phyloP scores from a whole-genome alignment of 2,113 vertebrate species.

The Siniperca chuatsi region DNA sequence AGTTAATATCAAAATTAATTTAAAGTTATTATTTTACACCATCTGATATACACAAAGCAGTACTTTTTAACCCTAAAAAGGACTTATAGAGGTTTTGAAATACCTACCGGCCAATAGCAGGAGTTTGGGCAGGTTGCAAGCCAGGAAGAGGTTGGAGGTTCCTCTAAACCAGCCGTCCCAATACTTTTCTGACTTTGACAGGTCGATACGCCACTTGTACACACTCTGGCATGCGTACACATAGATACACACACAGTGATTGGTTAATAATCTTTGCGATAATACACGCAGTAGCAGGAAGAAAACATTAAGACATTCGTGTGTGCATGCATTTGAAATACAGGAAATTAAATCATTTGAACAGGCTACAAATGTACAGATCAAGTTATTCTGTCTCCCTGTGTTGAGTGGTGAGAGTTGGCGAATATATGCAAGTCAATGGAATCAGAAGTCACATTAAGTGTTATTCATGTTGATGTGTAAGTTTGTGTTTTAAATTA shows the following conservation, averaged over 20 bases:
- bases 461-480: neutral
- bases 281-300: neutral
- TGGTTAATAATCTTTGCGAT: neutral
- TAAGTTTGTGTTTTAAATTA: neutral
- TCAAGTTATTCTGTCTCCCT: neutral
- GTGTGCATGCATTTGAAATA: neutral
- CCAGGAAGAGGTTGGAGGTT: constrained; percentile 82
- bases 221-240: constrained; percentile 38
- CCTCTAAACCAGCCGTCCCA: constrained; percentile 86
- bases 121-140: constrained; percentile 82
- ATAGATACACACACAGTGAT: neutral
- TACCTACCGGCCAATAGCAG: constrained; percentile 75
- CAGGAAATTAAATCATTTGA: neutral
- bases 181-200: constrained; percentile 84
- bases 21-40: neutral
- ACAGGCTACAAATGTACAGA: neutral
- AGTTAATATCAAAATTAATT: neutral
- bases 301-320: neutral
- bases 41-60: neutral
- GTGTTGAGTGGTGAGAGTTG: neutral
- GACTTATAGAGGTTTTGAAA: neutral
- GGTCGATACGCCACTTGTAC: constrained; percentile 81
- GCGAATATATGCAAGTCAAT: neutral
- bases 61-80: neutral
- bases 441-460: neutral